Evolutionary conservation across 2,888 invertebrate genomes (phyloP), one percentile per base, ranked within the genome.

Genomic region (Glaucopsyche alexis): DNA sequence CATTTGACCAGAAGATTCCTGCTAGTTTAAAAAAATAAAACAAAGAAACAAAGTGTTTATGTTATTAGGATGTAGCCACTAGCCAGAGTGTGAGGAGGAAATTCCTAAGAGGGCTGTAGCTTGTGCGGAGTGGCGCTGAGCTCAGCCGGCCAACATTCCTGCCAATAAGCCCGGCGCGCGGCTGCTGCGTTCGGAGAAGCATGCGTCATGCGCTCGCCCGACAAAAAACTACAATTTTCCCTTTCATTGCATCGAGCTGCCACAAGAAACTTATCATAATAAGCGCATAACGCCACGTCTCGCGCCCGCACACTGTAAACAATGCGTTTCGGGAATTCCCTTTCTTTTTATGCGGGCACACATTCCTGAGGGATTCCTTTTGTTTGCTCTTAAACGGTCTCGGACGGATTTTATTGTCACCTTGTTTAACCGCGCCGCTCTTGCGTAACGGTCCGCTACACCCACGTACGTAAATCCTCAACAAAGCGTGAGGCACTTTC

Each of bases 281-380:
- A 88, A 89, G 84, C 85, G 85, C 87, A 87, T 84, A 86, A 81
- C 83, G 81, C 84, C 83, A 81, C 82, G 83, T 81, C 85, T 80
- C 84, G 82, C 80, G 82, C 75, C 77, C 78, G 81, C 80, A 81
- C 83, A 83, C 79, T 84, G 92, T 93, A 92, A 92, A 93, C 92
- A 92, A 90, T 87, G 84, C 87, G 85, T 91, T 92, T 92, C 83
- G 92, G 92, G 91, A 90, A 88, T 87, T 87, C 92, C 92, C 91
- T 85, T 83, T 79, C 85, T 90, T 91, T 91, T 90, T 90, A 87
- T 87, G 83, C 86, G 83, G 85, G 85, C 85, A 84, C 87, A 83
- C 91, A 92, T 92, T 92, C 91, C 88, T 90, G 80, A 89, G 92
- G 92, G 90, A 93, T 90, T 87, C 92, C 92, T 92, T 92, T 92